Evolutionary conservation across 2,113 vertebrate species (phyloP).

Genomic region (Anser brachyrhynchus): DNA sequence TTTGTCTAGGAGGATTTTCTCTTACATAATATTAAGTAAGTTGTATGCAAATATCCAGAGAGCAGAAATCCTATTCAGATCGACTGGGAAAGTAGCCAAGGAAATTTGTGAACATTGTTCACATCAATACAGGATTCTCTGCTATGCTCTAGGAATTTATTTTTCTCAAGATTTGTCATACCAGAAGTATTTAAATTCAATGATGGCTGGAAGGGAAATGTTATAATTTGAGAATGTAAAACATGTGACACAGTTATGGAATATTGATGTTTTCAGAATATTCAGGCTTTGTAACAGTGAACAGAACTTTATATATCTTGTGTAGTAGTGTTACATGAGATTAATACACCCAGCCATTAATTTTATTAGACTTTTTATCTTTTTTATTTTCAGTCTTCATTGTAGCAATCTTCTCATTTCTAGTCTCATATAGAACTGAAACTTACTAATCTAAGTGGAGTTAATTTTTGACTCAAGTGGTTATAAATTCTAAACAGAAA

Average conservation of each 20-base stretch:
- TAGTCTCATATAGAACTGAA: conserved; percentile 33
- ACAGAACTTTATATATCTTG: background rate
- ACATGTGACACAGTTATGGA: background rate
- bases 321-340: background rate
- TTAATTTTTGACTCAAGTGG: background rate
- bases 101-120: background rate
- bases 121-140: background rate
- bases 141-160: background rate
- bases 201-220: background rate
- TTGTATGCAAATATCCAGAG: background rate
- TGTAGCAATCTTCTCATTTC: conserved; percentile 32
- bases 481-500: conserved; percentile 29
- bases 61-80: conserved; percentile 7
- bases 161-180: background rate
- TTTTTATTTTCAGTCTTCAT: background rate
- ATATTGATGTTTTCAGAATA: background rate
- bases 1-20: background rate
- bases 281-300: background rate
- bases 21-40: background rate
- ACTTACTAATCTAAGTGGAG: background rate
- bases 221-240: background rate
- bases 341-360: background rate
- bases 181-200: background rate
- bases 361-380: background rate
- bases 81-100: background rate